Conservation (phyloP, 2,888 invertebrate genomes). For the Andrena chrysosceles region DNA sequence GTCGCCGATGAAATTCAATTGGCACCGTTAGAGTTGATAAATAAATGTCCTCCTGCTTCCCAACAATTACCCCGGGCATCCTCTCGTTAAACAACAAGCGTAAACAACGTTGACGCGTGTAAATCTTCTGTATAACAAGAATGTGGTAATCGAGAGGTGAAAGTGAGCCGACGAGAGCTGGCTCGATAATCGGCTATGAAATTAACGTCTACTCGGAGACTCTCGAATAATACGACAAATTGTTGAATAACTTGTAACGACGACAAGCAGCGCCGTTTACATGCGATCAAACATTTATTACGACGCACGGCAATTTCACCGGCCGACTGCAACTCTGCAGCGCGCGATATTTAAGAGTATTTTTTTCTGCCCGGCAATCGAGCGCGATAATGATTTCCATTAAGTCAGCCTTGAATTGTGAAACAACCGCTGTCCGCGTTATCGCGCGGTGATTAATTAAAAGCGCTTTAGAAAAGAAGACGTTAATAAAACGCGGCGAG, state of each 20-base stretch:
- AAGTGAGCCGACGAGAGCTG: constrained; percentile 29
- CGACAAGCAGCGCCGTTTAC: background rate
- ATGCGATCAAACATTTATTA: background rate
- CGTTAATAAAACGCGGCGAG: constrained; percentile 27
- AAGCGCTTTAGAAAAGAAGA: constrained; percentile 15
- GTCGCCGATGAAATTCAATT: constrained; percentile 16
- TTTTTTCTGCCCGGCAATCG: constrained; percentile 10
- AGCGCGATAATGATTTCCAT: constrained; percentile 34
- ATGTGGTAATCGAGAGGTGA: constrained; percentile 44
- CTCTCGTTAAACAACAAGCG: constrained; percentile 1
- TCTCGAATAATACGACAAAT: constrained; percentile 5
- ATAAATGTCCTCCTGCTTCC: no score
- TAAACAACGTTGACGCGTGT: constrained; percentile 31
- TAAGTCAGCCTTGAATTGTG: constrained; percentile 42
- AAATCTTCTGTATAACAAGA: constrained; percentile 48
- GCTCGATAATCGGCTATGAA: constrained; percentile 15
- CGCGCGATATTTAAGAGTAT: background rate
- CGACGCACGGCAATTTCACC: background rate
- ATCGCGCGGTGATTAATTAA: constrained; percentile 45
- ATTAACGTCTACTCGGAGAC: constrained; percentile 15
- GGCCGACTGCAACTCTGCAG: background rate
- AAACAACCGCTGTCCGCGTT: constrained; percentile 26
- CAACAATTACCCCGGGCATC: constrained; percentile 3
- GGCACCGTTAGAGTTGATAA: constrained; percentile 3
- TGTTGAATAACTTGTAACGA: background rate